Evolutionary conservation across 2,797 vertebrate species (phyloP).

Genomic region (Dendrocincla tyrannina): DNA sequence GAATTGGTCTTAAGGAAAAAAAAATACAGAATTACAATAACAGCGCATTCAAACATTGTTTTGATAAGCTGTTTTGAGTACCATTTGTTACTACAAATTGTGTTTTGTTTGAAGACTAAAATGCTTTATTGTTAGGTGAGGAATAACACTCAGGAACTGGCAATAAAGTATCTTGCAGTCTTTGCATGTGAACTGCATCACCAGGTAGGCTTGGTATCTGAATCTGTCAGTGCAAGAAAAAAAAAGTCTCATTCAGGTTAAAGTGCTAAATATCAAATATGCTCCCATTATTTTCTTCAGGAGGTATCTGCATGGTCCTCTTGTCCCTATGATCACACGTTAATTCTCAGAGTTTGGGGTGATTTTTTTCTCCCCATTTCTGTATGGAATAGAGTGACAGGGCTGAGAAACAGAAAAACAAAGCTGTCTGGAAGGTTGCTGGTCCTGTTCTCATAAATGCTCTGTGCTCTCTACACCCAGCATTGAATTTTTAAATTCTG

Average conservation of each 20-base stretch:
- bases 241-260: not conserved
- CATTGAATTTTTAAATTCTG: not conserved
- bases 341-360: not conserved
- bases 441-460: not conserved
- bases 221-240: not conserved
- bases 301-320: not conserved
- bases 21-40: not conserved
- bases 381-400: not conserved
- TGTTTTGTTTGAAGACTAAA: not conserved
- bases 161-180: not conserved
- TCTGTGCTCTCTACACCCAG: not conserved
- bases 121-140: not conserved
- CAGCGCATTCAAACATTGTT: not conserved
- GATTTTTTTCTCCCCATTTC: not conserved
- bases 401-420: not conserved
- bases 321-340: not conserved
- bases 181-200: not conserved
- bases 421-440: not conserved
- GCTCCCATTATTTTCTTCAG: not conserved
- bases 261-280: not conserved
- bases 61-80: not conserved
- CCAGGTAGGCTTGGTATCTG: not conserved
- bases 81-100: not conserved
- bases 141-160: not conserved
- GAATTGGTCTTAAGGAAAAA: not conserved